Percentiles rank a stretch among this genome's conserved stretches.
These are phyloP conservation scores for Cyanistes caeruleus DNA, from an alignment of 2,113 vertebrate genomes.

Conservation along the genomic window DNA sequence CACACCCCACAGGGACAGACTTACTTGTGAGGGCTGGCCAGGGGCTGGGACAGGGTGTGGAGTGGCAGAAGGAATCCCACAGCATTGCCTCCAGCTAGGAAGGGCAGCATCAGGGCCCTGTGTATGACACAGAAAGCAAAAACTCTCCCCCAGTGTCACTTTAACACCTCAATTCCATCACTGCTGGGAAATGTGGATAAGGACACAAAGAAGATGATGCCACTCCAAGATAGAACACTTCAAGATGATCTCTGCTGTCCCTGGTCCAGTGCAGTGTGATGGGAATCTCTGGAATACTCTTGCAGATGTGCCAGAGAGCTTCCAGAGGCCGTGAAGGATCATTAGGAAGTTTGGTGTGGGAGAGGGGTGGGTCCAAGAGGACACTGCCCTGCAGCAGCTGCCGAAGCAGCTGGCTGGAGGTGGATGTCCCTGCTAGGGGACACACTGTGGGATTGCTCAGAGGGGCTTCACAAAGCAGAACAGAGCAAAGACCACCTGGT, in stretches of 20 bases:
- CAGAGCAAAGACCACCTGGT: not conserved
- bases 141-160: not conserved
- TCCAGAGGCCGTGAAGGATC: not conserved
- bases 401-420: not conserved
- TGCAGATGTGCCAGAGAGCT: not conserved
- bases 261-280: not conserved
- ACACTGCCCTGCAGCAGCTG: not conserved
- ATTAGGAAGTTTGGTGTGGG: not conserved
- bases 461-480: not conserved
- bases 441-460: not conserved
- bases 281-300: not conserved
- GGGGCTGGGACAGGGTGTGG: not conserved
- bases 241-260: not conserved
- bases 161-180: fast-evolving
- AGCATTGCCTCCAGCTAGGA: not conserved
- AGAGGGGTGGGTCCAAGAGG: not conserved
- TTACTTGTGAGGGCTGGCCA: not conserved
- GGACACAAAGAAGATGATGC: not conserved
- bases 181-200: not conserved
- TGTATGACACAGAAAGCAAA: not conserved
- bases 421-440: not conserved
- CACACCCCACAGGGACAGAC: not conserved
- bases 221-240: not conserved
- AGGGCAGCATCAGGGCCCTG: not conserved
- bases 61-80: not conserved